Evolutionary conservation across 2,113 vertebrate genomes (phyloP).

Genomic region (Embiotoca jacksoni): DNA sequence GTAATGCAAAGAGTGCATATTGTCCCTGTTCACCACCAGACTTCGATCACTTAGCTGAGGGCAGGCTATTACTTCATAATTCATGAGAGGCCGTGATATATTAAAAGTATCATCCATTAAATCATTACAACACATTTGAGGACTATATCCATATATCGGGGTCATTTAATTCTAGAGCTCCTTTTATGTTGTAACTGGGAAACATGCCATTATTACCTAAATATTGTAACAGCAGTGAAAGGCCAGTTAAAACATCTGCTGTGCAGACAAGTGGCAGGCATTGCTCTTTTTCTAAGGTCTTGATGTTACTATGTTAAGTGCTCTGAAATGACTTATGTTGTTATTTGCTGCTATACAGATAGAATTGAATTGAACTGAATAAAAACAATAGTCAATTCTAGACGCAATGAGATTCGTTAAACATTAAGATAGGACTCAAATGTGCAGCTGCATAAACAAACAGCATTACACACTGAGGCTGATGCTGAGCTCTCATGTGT

Average conservation of each 20-base stretch:
- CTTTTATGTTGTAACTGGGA: conserved; percentile 24
- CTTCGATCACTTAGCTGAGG: conserved; percentile 37
- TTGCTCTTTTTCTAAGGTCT: not conserved
- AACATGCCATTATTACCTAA: conserved; percentile 25
- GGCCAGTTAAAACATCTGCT: conserved; percentile 18
- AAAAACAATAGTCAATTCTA: too few species aligned
- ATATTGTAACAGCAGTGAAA: conserved; percentile 5
- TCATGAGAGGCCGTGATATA: conserved; percentile 27
- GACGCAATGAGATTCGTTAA: not conserved
- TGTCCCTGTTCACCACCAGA: conserved; percentile 36
- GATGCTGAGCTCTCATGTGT: conserved; percentile 11
- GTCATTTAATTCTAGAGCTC: conserved; percentile 22
- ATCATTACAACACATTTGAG: conserved; percentile 37
- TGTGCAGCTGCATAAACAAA: conserved; percentile 38
- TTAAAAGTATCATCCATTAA: conserved; percentile 34
- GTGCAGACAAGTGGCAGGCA: conserved; percentile 6
- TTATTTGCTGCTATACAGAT: too few species aligned
- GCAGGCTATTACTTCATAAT: conserved; percentile 44
- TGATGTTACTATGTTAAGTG: too few species aligned
- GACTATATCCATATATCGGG: conserved; percentile 10
- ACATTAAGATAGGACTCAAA: not conserved
- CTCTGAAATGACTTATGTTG: too few species aligned
- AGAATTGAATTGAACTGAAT: too few species aligned
- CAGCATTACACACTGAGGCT: conserved; percentile 4
- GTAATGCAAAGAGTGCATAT: conserved; percentile 13